Evolutionary conservation across 2,888 invertebrate genomes (phyloP).

Genomic region (Lasioglossum morio): DNA sequence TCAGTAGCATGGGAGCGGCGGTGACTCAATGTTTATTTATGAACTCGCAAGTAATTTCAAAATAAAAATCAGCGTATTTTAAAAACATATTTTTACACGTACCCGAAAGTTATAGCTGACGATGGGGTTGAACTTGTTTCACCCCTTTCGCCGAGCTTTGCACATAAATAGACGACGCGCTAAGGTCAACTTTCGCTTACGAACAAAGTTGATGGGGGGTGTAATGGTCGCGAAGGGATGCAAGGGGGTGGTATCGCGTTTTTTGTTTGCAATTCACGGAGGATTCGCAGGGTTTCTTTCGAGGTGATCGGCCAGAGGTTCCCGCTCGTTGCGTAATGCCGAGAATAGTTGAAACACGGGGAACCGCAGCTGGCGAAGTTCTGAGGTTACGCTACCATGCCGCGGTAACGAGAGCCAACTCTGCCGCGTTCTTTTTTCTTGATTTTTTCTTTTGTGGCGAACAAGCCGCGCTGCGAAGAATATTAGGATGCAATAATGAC

Average conservation of each 20-base stretch:
- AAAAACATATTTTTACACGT: background rate
- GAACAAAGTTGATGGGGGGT: slow-evolving; percentile 31
- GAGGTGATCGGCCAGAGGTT: background rate
- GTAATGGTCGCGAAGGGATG: background rate
- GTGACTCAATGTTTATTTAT: background rate
- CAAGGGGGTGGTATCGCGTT: background rate
- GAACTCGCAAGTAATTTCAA: background rate
- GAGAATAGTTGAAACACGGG: slow-evolving; percentile 7
- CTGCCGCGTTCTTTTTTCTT: background rate
- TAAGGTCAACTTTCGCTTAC: slow-evolving; percentile 19
- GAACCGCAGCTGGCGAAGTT: background rate
- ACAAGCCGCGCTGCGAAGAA: background rate
- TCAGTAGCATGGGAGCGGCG: background rate
- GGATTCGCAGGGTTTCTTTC: slow-evolving; percentile 11
- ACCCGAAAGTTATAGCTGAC: background rate
- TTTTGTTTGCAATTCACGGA: background rate
- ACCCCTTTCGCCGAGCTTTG: background rate
- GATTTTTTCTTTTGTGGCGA: background rate
- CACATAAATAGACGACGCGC: background rate
- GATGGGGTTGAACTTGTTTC: background rate
- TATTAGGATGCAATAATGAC: background rate
- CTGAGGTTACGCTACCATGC: slow-evolving; percentile 11
- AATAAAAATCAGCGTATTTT: background rate
- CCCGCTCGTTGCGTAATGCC: slow-evolving; percentile 15
- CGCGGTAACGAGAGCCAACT: slow-evolving; percentile 6